Evolutionary conservation across 2,113 vertebrate genomes (phyloP).

Genomic region (Rhinolophus ferrumequinum): DNA sequence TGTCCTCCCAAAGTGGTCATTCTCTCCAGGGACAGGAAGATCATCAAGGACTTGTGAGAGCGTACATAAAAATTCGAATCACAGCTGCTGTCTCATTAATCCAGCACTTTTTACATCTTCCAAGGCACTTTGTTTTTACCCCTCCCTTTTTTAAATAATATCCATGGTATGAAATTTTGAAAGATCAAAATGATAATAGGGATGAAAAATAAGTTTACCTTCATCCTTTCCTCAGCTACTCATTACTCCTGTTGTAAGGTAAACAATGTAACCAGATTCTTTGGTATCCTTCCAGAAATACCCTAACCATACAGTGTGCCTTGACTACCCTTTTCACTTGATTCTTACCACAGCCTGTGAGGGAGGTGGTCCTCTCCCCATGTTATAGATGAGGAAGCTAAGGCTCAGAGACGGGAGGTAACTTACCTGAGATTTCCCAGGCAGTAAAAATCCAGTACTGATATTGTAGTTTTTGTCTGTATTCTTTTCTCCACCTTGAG

Average conservation of each 20-base stretch:
- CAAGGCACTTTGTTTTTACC: neutral
- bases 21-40: neutral
- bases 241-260: neutral
- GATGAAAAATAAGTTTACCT: neutral
- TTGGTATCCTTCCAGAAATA: conserved; percentile 16
- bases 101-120: neutral
- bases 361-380: neutral
- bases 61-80: conserved; percentile 43
- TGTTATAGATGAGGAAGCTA: neutral
- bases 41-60: neutral
- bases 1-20: neutral
- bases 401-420: neutral
- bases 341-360: neutral
- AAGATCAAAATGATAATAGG: neutral
- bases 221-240: neutral
- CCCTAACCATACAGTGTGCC: neutral
- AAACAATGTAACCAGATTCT: neutral
- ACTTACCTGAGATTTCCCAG: neutral
- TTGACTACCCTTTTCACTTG: neutral
- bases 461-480: neutral
- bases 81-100: neutral
- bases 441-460: neutral
- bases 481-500: neutral
- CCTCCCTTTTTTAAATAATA: neutral
- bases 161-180: neutral